Percentiles rank a stretch among this genome's conserved stretches.
These are phyloP conservation scores for Hypanus sabinus DNA, from an alignment of 2,113 vertebrate genomes.

Conservation along the genomic window DNA sequence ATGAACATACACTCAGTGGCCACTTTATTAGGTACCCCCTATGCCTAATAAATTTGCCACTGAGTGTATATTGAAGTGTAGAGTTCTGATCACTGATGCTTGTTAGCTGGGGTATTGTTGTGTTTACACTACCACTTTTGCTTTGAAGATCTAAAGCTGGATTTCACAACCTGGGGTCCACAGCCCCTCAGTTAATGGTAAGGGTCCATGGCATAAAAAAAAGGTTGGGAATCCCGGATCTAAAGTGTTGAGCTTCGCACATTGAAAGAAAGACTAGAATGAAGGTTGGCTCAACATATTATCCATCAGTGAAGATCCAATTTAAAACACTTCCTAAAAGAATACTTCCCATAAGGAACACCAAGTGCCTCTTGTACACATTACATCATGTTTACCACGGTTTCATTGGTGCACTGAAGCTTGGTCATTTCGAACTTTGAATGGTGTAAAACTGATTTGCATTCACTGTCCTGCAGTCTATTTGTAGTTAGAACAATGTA, in stretches of 20 bases:
- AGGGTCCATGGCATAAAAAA: too few relatives aligned
- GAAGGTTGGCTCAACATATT: not conserved
- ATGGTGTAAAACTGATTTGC: not conserved
- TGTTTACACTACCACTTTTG: not conserved
- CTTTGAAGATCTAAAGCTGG: not conserved
- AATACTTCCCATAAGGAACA: not conserved
- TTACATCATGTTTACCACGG: not conserved
- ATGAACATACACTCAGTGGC: too few relatives aligned
- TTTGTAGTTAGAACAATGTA: not conserved
- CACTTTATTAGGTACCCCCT: too few relatives aligned
- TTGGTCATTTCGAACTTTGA: not conserved
- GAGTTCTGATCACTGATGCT: not conserved
- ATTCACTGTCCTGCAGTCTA: not conserved
- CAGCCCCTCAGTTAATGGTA: too few relatives aligned
- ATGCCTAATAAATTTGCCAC: too few relatives aligned
- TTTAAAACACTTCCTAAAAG: not conserved
- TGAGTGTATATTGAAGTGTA: not conserved
- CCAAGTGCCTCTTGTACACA: not conserved
- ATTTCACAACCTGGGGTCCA: too few relatives aligned
- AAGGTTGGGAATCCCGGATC: too few relatives aligned
- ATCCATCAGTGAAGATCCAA: not conserved
- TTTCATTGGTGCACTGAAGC: not conserved
- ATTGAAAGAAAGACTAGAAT: not conserved
- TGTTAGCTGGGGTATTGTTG: not conserved
- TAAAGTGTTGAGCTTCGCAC: not conserved